A percentile compares a stretch with the other conserved stretches of the same genome.
Conservation (phyloP, 2,113 vertebrate genomes). For the Bambusicola thoracicus region DNA sequence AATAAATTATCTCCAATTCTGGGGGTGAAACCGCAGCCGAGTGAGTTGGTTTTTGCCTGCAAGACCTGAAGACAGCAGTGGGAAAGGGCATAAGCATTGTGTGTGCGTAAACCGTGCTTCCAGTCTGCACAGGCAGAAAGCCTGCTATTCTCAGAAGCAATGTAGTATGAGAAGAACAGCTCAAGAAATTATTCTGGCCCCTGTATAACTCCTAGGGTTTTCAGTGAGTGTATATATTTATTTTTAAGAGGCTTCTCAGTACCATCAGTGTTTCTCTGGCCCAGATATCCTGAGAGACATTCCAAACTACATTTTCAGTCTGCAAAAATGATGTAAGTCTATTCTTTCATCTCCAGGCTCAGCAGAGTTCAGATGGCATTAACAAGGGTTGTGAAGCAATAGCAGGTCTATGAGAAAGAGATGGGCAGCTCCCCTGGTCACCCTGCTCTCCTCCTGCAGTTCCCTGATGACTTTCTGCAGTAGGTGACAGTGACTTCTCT, state of each 20-base stretch:
- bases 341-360: neutral
- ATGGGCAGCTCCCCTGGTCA: fast-evolving
- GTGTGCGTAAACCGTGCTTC: fast-evolving
- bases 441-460: neutral
- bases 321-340: too few relatives aligned
- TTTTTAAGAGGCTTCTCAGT: neutral
- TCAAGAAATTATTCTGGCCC: neutral
- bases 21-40: constrained; percentile 60
- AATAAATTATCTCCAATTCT: constrained; percentile 82
- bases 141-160: neutral
- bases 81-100: neutral
- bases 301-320: too few relatives aligned
- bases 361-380: neutral
- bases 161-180: neutral
- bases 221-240: neutral
- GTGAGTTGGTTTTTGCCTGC: neutral
- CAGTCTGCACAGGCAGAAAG: neutral
- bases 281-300: too few relatives aligned
- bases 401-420: neutral
- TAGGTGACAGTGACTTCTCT: neutral
- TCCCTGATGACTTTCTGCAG: neutral
- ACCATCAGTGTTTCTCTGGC: neutral
- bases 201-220: neutral
- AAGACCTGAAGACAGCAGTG: neutral
- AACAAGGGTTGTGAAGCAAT: neutral